Conservation (phyloP, 1,140 invertebrate species). For the Brachionus plicatilis region DNA sequence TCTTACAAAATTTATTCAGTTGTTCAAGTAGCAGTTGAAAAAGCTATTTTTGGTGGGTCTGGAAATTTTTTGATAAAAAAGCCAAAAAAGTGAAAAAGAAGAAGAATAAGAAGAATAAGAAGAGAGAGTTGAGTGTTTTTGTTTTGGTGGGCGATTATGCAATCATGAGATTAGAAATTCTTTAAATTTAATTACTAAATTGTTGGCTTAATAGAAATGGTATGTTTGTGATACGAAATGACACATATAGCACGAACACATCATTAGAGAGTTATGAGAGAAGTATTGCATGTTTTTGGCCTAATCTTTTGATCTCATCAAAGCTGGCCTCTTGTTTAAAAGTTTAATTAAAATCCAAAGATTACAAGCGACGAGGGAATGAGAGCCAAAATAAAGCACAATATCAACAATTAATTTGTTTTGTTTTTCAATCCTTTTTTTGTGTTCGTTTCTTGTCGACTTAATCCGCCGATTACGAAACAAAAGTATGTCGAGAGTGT, state of each 20-base stretch:
- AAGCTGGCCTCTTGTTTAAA: background rate
- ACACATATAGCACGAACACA: background rate
- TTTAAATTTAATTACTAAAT: background rate
- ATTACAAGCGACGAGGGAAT: background rate
- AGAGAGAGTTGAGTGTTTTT: too few species aligned
- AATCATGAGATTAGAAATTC: slow-evolving; percentile 18
- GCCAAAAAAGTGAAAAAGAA: too few species aligned
- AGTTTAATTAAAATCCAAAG: slow-evolving; percentile 4
- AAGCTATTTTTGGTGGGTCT: too few species aligned
- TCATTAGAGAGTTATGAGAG: background rate
- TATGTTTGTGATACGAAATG: background rate
- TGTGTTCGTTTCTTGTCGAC: background rate
- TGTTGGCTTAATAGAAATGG: background rate
- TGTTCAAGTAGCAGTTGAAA: too few species aligned
- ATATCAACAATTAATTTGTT: background rate
- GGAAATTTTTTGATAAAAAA: too few species aligned
- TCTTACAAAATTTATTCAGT: too few species aligned
- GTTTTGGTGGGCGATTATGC: background rate
- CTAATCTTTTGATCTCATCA: slow-evolving; percentile 17
- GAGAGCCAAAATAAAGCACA: background rate
- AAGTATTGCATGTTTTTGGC: background rate
- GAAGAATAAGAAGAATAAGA: too few species aligned
- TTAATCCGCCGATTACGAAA: background rate
- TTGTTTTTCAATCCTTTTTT: background rate
- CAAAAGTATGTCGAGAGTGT: background rate